phyloP scores from a whole-genome alignment of 2,888 invertebrate genomes.

The Parnassius orleans region DNA sequence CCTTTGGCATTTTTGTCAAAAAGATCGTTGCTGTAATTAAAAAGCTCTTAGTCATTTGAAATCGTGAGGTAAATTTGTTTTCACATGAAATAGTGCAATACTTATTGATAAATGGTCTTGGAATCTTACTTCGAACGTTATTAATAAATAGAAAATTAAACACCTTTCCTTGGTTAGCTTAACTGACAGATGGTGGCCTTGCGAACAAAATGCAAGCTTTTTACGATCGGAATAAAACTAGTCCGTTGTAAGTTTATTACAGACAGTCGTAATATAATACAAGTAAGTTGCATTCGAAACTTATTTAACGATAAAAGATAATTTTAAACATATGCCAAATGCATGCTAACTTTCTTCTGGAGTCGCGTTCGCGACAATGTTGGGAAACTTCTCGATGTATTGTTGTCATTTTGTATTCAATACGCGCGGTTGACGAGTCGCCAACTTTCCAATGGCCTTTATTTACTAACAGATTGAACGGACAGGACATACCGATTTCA shows the following conservation, averaged over 20 bases:
- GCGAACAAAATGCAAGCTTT: conserved; percentile 52
- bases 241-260: not conserved
- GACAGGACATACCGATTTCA: conserved; percentile 53
- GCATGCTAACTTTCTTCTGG: conserved; percentile 58
- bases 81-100: no score
- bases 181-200: conserved; percentile 32
- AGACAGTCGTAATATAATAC: not conserved
- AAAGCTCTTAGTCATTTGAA: no score
- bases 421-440: conserved; percentile 43
- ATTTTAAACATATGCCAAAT: conserved; percentile 23
- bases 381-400: conserved; percentile 70
- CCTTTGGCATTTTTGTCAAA: no score
- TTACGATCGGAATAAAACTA: not conserved
- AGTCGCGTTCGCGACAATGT: conserved; percentile 53
- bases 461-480: conserved; percentile 41
- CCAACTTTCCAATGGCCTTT: conserved; percentile 74
- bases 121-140: no score
- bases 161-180: conserved; percentile 32
- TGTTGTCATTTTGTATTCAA: conserved; percentile 74
- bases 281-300: conserved; percentile 40
- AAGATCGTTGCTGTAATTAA: no score
- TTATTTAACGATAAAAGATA: conserved; percentile 39
- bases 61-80: no score
- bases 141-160: no score
- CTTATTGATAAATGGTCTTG: no score